Evolutionary conservation across 2,113 vertebrate species (phyloP).

Genomic region (Laticauda colubrina): DNA sequence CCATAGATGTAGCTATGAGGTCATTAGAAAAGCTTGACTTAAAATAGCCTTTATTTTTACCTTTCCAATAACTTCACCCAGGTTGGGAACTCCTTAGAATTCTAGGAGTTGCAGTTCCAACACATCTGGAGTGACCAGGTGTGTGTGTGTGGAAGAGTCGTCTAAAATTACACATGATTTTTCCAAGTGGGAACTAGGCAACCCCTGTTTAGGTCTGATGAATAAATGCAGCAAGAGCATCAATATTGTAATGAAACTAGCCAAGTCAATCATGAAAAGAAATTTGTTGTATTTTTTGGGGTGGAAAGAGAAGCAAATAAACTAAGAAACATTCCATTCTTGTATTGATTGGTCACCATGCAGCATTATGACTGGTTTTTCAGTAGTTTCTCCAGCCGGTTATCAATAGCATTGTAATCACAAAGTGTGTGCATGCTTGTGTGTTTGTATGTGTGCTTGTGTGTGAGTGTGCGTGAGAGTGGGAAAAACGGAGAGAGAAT

Average conservation of each 20-base stretch:
- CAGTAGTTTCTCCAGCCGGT: slow-evolving; percentile 16
- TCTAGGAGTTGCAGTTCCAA: not conserved
- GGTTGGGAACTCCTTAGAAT: not conserved
- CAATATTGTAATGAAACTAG: not conserved
- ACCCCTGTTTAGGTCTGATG: not conserved
- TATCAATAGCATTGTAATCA: not conserved
- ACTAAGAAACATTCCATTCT: not conserved
- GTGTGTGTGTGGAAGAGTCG: not conserved
- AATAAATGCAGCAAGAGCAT: not conserved
- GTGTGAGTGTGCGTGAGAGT: not conserved
- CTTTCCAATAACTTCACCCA: not conserved
- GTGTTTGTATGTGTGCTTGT: not conserved
- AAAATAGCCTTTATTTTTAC: not conserved
- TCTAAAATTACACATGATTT: not conserved
- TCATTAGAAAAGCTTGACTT: not conserved
- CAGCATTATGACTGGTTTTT: slow-evolving; percentile 16
- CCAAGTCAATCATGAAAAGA: not conserved
- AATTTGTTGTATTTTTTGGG: not conserved
- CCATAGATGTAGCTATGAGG: not conserved
- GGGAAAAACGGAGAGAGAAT: not conserved
- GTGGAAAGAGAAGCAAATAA: not conserved
- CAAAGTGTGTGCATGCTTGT: not conserved
- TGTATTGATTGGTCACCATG: slow-evolving; percentile 7
- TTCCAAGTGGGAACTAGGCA: not conserved
- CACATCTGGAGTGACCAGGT: not conserved